Percentiles rank a stretch among this genome's conserved stretches.
Conservation (phyloP, 2,888 invertebrate genomes). For the Corbicula japonica region DNA sequence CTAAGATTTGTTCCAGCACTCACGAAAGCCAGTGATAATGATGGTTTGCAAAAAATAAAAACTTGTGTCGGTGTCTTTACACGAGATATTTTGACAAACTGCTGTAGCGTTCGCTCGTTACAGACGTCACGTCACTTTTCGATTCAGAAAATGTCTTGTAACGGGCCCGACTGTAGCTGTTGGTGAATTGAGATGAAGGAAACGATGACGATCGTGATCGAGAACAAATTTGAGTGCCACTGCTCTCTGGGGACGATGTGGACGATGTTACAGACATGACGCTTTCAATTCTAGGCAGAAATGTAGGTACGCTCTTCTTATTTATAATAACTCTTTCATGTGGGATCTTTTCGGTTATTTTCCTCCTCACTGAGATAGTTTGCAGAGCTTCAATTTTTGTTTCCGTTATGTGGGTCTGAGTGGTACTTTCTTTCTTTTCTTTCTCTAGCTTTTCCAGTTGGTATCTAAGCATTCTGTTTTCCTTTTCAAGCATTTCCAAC, state of each 20-base stretch:
- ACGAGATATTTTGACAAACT: conserved; percentile 17
- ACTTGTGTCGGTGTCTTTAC: too few species aligned
- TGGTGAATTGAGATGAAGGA: too few species aligned
- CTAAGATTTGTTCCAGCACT: too few species aligned
- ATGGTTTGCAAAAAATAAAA: too few species aligned
- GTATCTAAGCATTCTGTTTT: conserved; percentile 26
- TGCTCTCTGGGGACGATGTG: neutral
- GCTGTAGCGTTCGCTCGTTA: neutral
- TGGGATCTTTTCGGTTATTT: neutral
- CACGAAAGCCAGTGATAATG: too few species aligned
- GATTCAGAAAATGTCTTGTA: neutral
- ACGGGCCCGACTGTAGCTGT: too few species aligned
- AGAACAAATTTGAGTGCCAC: neutral
- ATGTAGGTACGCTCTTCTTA: conserved; percentile 18
- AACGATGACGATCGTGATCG: neutral
- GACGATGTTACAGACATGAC: neutral
- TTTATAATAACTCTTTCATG: neutral
- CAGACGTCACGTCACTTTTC: neutral
- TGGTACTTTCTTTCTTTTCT: neutral
- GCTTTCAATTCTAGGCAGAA: conserved; percentile 15
- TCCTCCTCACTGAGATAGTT: neutral
- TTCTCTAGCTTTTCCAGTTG: conserved; percentile 24
- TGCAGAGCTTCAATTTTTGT: conserved; percentile 6
- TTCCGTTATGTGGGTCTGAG: neutral
- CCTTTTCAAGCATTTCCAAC: conserved; percentile 24